Evolutionary conservation across 2,113 vertebrate genomes (phyloP).

Genomic region (Scatophagus argus): DNA sequence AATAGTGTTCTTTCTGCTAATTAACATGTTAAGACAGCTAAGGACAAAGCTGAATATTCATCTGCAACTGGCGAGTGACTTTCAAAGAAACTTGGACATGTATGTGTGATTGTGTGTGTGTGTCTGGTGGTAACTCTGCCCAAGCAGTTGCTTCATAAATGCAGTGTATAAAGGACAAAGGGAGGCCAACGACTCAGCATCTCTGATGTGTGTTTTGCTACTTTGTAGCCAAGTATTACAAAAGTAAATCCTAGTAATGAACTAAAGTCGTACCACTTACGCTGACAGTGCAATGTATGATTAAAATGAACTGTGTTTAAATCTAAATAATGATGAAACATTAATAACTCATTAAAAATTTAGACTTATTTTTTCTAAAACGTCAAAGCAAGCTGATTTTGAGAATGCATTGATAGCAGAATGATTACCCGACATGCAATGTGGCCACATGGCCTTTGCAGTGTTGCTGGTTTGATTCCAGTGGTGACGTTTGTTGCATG

Average conservation of each 20-base stretch:
- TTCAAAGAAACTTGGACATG: slow-evolving; percentile 42
- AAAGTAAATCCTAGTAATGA: background rate
- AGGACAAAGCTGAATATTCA: slow-evolving; percentile 61
- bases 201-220: background rate
- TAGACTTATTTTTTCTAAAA: too few species aligned
- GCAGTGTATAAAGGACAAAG: background rate
- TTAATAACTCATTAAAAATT: too few species aligned
- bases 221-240: background rate
- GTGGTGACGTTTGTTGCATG: too few species aligned
- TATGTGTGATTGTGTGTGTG: slow-evolving; percentile 25
- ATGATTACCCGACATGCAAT: too few species aligned
- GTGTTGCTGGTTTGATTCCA: too few species aligned
- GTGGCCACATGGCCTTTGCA: too few species aligned
- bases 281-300: too few species aligned
- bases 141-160: slow-evolving; percentile 44
- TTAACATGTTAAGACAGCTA: slow-evolving; percentile 45
- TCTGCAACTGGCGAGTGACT: slow-evolving; percentile 44
- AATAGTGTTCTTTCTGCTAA: slow-evolving; percentile 36
- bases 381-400: too few species aligned
- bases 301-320: too few species aligned
- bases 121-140: background rate
- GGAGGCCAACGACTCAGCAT: background rate
- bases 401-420: too few species aligned
- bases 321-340: too few species aligned
- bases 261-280: background rate